Conservation (phyloP, 2,888 invertebrate species). For the Meliscaeva auricollis region DNA sequence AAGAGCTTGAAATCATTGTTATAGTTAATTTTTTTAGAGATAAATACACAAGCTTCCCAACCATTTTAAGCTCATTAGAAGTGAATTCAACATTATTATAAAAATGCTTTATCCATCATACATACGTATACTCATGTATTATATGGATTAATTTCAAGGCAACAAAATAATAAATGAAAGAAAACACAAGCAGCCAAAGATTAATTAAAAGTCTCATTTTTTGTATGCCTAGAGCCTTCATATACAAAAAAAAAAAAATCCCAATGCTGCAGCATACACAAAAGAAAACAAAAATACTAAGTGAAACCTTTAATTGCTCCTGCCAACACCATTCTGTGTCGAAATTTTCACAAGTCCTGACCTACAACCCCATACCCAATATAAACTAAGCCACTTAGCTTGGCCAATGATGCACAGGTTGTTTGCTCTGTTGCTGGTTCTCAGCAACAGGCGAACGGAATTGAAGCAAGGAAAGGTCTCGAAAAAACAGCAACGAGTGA, state of each 20-base stretch:
- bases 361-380: slow-evolving; percentile 19
- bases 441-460: slow-evolving; percentile 58
- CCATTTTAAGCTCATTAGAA: too few relatives aligned
- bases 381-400: slow-evolving; percentile 47
- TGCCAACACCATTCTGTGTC: slow-evolving; percentile 46
- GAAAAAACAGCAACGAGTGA: neutral
- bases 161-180: neutral
- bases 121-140: neutral
- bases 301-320: slow-evolving; percentile 42
- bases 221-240: neutral
- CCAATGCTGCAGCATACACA: slow-evolving; percentile 12
- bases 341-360: slow-evolving; percentile 40
- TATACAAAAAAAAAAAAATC: neutral
- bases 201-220: slow-evolving; percentile 52
- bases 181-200: slow-evolving; percentile 39
- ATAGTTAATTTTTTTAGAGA: too few relatives aligned
- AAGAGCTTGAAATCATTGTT: too few relatives aligned
- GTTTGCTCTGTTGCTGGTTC: slow-evolving; percentile 19
- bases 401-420: slow-evolving; percentile 36
- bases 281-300: slow-evolving; percentile 10
- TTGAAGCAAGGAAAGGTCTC: neutral
- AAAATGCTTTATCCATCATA: neutral
- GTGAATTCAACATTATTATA: too few relatives aligned
- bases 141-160: neutral
- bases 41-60: too few relatives aligned